Percentiles rank a stretch among this genome's conserved stretches.
These are phyloP conservation scores for Saturnia japonica DNA, from an alignment of 2,888 invertebrate species.

Conservation along the genomic window DNA sequence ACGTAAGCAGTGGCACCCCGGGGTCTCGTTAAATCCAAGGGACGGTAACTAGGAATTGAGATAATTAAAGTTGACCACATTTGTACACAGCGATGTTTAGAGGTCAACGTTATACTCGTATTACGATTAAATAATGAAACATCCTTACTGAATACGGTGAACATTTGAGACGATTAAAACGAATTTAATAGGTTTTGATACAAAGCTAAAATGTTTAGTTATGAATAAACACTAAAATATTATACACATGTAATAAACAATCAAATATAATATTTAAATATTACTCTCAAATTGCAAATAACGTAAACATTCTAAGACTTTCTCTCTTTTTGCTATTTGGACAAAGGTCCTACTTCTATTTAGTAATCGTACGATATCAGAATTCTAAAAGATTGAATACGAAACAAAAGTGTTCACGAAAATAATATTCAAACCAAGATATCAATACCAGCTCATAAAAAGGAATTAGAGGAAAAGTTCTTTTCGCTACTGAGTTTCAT, in stretches of 20 bases:
- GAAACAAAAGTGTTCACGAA: neutral
- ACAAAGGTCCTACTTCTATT: neutral
- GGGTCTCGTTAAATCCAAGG: slow-evolving; percentile 23
- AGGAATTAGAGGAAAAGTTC: neutral
- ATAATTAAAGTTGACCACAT: slow-evolving; percentile 23
- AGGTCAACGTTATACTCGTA: slow-evolving; percentile 23
- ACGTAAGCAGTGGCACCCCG: slow-evolving; percentile 16
- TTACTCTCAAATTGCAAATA: neutral
- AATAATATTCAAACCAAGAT: neutral
- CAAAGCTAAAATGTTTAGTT: neutral
- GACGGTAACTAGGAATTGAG: slow-evolving; percentile 16
- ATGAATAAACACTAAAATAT: neutral
- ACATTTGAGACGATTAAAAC: neutral
- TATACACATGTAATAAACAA: neutral
- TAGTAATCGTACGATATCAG: neutral
- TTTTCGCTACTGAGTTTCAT: neutral
- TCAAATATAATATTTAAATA: neutral
- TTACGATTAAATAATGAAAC: slow-evolving; percentile 27
- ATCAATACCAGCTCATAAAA: neutral
- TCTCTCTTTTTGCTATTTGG: neutral
- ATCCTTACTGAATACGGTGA: slow-evolving; percentile 33
- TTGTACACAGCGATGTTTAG: slow-evolving; percentile 19
- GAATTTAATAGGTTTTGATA: slow-evolving; percentile 7
- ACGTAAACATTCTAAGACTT: neutral
- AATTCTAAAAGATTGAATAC: neutral